Percentiles rank a stretch among this genome's conserved stretches.
These are phyloP conservation scores for Oryzias melastigma DNA, from an alignment of 2,113 vertebrate genomes.

Conservation along the genomic window DNA sequence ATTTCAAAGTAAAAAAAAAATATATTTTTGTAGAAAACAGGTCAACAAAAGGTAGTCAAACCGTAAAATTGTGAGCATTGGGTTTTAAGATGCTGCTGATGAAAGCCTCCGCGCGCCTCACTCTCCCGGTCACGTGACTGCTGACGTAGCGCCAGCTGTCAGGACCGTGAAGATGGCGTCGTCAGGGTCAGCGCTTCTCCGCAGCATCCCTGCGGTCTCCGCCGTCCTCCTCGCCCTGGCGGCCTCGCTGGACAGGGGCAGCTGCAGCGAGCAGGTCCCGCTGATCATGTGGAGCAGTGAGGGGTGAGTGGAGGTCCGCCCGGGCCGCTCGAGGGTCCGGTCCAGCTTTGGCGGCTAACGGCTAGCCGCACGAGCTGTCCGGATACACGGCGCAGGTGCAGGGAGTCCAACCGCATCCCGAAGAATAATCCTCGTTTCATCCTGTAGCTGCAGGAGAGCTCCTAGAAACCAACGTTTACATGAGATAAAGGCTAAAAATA, in stretches of 20 bases:
- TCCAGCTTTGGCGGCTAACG: too few species aligned
- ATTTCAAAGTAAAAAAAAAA: too few species aligned
- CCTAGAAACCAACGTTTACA: too few species aligned
- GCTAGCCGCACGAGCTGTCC: background rate
- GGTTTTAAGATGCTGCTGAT: background rate
- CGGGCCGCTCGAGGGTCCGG: background rate
- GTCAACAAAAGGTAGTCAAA: too few species aligned
- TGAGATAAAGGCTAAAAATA: too few species aligned
- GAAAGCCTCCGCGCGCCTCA: background rate
- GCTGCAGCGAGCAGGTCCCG: slow-evolving; percentile 78
- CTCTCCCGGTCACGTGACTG: slow-evolving; percentile 23
- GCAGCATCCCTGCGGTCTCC: slow-evolving; percentile 7
- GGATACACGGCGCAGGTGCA: too few species aligned
- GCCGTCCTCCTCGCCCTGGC: slow-evolving; percentile 30
- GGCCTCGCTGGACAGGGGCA: background rate
- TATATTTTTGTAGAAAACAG: too few species aligned
- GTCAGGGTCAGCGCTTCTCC: background rate
- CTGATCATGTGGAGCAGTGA: slow-evolving; percentile 81
- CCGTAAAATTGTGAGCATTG: too few species aligned
- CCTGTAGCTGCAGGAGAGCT: too few species aligned
- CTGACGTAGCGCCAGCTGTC: background rate
- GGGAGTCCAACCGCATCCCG: too few species aligned
- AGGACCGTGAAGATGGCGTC: slow-evolving; percentile 64
- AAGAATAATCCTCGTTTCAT: too few species aligned
- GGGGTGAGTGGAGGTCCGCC: slow-evolving; percentile 46